These are phyloP conservation scores for Acronicta alni DNA, from an alignment of 2,888 invertebrate genomes.

Conservation along the genomic window DNA sequence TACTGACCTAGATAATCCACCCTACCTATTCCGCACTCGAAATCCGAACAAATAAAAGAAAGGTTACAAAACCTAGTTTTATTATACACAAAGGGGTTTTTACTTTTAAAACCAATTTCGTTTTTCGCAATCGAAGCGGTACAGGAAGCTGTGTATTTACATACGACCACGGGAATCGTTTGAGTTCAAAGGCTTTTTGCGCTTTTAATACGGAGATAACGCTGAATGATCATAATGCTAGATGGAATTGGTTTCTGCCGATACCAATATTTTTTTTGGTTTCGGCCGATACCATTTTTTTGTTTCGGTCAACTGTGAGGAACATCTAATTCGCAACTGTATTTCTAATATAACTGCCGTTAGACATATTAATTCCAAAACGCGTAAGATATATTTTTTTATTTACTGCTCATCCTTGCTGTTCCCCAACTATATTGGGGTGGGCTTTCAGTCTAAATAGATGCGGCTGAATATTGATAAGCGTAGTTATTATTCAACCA, in stretches of 20 bases:
- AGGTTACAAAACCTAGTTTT: constrained; percentile 34
- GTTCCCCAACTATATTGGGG: too few relatives aligned
- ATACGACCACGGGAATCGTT: constrained; percentile 42
- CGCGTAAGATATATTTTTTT: too few relatives aligned
- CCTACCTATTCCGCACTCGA: neutral
- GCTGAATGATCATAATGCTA: constrained; percentile 18
- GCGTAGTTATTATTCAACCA: too few relatives aligned
- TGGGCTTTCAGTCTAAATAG: too few relatives aligned
- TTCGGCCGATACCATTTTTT: constrained; percentile 7
- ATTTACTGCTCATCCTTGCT: too few relatives aligned
- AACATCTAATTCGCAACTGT: too few relatives aligned
- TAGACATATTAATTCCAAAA: too few relatives aligned
- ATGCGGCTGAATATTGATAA: too few relatives aligned
- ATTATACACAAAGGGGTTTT: constrained; percentile 41
- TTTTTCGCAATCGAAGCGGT: constrained; percentile 28
- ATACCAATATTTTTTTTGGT: constrained; percentile 16
- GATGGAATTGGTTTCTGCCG: constrained; percentile 17
- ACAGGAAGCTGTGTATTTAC: constrained; percentile 54
- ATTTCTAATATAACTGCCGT: too few relatives aligned
- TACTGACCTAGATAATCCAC: neutral
- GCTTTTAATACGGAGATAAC: constrained; percentile 32
- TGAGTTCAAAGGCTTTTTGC: constrained; percentile 50
- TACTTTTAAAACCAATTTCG: constrained; percentile 51
- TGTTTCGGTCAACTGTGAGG: neutral
- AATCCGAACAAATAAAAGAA: constrained; percentile 17